These are phyloP conservation scores for Phymastichus coffea DNA, from an alignment of 1,140 invertebrate genomes.

Conservation along the genomic window DNA sequence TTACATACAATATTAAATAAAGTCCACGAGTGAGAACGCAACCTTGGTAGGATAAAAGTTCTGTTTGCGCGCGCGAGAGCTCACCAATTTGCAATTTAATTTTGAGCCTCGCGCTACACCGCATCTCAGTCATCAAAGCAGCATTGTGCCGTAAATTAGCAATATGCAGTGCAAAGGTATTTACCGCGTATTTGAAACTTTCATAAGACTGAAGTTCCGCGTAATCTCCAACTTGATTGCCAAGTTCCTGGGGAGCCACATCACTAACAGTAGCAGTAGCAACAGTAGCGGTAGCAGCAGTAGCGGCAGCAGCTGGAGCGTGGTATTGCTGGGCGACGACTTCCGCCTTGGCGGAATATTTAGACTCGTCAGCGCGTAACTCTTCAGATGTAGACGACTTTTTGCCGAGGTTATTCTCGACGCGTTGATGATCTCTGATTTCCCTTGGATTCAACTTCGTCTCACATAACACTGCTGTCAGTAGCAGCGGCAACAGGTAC, in stretches of 20 bases:
- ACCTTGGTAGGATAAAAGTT: no score
- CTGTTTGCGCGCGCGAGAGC: no score
- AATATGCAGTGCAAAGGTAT: conserved; percentile 12
- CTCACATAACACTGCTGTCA: conserved; percentile 30
- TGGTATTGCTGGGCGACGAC: conserved; percentile 36
- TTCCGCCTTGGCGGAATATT: conserved; percentile 36
- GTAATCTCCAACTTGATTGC: conserved; percentile 25
- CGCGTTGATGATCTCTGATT: conserved; percentile 44
- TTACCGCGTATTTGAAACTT: conserved; percentile 27
- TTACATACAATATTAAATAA: no score
- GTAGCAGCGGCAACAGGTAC: not conserved
- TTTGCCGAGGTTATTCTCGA: not conserved
- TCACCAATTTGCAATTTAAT: conserved; percentile 16
- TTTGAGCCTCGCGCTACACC: not conserved
- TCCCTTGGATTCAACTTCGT: conserved; percentile 48
- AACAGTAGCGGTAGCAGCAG: not conserved
- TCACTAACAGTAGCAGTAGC: not conserved
- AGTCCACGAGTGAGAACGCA: no score
- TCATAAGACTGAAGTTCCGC: conserved; percentile 17
- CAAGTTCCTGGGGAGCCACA: conserved; percentile 8
- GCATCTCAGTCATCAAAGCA: conserved; percentile 1
- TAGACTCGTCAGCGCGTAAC: conserved; percentile 29
- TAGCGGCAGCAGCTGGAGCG: not conserved
- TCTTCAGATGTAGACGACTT: conserved; percentile 19
- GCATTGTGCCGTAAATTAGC: conserved; percentile 5